Evolutionary conservation across 2,888 invertebrate genomes (phyloP), one percentile per base, ranked within the genome.

Genomic region (Epirrita christyi): DNA sequence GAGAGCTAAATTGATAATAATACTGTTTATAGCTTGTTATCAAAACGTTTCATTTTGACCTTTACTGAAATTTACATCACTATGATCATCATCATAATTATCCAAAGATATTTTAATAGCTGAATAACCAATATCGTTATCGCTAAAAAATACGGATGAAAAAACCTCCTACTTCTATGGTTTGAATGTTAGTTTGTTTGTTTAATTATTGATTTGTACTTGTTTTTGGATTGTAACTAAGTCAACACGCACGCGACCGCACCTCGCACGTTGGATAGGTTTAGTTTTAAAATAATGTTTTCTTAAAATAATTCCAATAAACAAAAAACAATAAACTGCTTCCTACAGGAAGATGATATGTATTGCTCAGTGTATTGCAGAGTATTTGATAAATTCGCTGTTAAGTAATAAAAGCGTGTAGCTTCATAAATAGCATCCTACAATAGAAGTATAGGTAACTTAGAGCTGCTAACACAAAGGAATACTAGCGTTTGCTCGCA

Each of bases 401-500:
- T n/a, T n/a, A n/a, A n/a, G n/a, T n/a, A n/a, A n/a, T n/a, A n/a
- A n/a, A n/a, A n/a, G n/a, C n/a, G n/a, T n/a, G n/a, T n/a, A n/a
- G n/a, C n/a, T 4, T 21, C 21, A 21, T 21, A 32, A 0, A 8
- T n/a, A 32, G 3, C 10, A 8, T 8, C 32, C 32, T 32, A 32
- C 8, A 10, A 32, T 10, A 36, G 6, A n/a, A 1, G 32, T n/a
- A n/a, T 13, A 37, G 37, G 11, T 38, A 32, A 32, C 32, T 6
- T 0, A 32, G 14, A 38, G 11, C 14, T 13, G 6, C 14, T 14
- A 14, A 13, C 14, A 13, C 9, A 9, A 32, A 9, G 7, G 14
- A 7, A 56, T 3, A 8, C 2, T 41, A 63, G 59, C 59, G 43
- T 59, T 49, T 52, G 57, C 63, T 63, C 64, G 55, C 71, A 68